phyloP scores from a whole-genome alignment of 2,888 invertebrate genomes.

The Siphonodentalium dalli region DNA sequence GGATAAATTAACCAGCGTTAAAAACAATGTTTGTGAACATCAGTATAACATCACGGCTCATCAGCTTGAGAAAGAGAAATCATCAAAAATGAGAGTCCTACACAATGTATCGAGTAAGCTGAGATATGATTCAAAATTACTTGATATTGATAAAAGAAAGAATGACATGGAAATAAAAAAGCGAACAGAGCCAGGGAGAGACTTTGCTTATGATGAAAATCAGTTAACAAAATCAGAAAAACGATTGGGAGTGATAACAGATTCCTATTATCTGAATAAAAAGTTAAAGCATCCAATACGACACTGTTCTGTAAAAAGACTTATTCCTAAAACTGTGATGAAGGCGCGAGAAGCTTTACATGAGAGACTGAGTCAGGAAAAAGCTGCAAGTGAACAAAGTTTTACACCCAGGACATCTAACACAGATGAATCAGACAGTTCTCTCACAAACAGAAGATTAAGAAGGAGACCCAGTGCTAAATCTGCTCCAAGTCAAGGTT shows the following conservation, averaged over 20 bases:
- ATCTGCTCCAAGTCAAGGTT: too few species aligned
- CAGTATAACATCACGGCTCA: conserved; percentile 35
- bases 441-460: too few species aligned
- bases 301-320: conserved; percentile 36
- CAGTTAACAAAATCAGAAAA: conserved; percentile 43
- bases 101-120: conserved; percentile 45
- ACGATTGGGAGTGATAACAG: conserved; percentile 41
- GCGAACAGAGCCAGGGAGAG: conserved; percentile 42
- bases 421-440: too few species aligned
- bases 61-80: conserved; percentile 41
- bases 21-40: conserved; percentile 56
- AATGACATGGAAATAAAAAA: conserved; percentile 46
- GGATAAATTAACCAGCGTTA: conserved; percentile 53
- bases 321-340: conserved; percentile 40
- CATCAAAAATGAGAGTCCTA: conserved; percentile 37
- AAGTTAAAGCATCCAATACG: conserved; percentile 42
- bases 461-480: too few species aligned
- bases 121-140: conserved; percentile 51
- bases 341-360: conserved; percentile 41
- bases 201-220: conserved; percentile 51
- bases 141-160: conserved; percentile 50
- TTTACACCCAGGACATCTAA: too few species aligned
- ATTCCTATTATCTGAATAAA: conserved; percentile 45
- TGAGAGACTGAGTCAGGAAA: too few species aligned
- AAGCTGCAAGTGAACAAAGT: too few species aligned